These are phyloP conservation scores for Cryptocephalus primarius DNA, from an alignment of 2,888 invertebrate species.

Conservation along the genomic window DNA sequence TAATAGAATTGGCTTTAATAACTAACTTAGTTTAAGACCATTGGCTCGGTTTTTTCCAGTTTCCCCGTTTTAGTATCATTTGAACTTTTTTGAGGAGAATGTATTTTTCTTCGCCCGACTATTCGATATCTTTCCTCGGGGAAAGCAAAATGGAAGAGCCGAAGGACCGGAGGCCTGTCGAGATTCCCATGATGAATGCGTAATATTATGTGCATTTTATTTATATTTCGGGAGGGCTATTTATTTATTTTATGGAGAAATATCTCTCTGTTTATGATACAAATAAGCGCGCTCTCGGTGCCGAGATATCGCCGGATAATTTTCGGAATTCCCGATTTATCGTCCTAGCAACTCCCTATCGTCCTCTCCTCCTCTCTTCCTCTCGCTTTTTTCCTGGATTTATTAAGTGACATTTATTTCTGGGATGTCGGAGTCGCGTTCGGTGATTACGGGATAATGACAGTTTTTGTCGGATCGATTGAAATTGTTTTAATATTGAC, in stretches of 20 bases:
- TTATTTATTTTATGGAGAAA: constrained; percentile 13
- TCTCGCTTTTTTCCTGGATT: background rate
- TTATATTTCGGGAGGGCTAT: constrained; percentile 8
- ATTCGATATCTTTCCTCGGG: too few relatives aligned
- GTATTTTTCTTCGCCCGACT: too few relatives aligned
- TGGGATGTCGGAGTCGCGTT: background rate
- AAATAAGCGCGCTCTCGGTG: constrained; percentile 7
- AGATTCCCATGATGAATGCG: constrained; percentile 5
- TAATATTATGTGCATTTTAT: constrained; percentile 12
- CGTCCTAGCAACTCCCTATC: constrained; percentile 2
- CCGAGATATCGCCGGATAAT: constrained; percentile 11
- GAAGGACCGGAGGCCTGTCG: constrained; percentile 3
- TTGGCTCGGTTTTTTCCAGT: too few relatives aligned
- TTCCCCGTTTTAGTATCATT: too few relatives aligned
- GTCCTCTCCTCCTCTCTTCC: too few relatives aligned
- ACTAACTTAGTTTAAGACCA: too few relatives aligned
- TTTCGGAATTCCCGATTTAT: constrained; percentile 11
- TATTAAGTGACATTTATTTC: background rate
- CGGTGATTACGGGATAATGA: too few relatives aligned
- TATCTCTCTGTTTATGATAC: constrained; percentile 14
- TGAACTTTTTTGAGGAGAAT: too few relatives aligned
- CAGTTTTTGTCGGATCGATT: too few relatives aligned
- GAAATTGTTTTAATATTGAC: too few relatives aligned
- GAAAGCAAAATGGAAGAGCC: background rate
- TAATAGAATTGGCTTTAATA: too few relatives aligned